phyloP scores from a whole-genome alignment of 2,113 vertebrate genomes.

The Anoura caudifer region DNA sequence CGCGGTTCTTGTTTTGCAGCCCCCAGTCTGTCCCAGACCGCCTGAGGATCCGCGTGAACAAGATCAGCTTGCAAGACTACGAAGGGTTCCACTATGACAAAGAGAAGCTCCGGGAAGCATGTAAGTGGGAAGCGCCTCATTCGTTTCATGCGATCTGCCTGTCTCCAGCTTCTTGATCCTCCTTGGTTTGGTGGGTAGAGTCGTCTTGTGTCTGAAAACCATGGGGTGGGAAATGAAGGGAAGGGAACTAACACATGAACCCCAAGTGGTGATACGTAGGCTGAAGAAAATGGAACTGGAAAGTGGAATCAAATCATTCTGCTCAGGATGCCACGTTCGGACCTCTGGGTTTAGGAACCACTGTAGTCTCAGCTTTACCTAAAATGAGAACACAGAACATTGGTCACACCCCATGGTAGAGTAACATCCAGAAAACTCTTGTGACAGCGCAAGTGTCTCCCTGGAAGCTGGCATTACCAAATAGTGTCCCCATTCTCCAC shows the following conservation, averaged over 20 bases:
- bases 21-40: conserved; percentile 95
- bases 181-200: neutral
- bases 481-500: neutral
- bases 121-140: conserved; percentile 83
- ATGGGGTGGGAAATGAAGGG: neutral
- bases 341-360: neutral
- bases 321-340: neutral
- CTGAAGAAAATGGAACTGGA: neutral
- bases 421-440: neutral
- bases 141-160: neutral
- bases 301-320: neutral
- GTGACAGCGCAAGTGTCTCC: neutral
- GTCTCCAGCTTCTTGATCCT: neutral
- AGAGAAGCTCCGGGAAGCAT: conserved; percentile 94
- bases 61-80: conserved; percentile 94
- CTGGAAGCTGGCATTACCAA: neutral
- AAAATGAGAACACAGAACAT: neutral
- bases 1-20: conserved; percentile 81
- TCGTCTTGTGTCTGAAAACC: neutral
- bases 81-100: conserved; percentile 96
- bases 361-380: neutral
- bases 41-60: conserved; percentile 94
- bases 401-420: neutral
- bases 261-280: neutral
- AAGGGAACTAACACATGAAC: fast-evolving